A percentile compares a stretch with the other conserved stretches of the same genome.
Evolutionary conservation across 1,140 invertebrate species (phyloP).

Genomic region (Scaptomyza hsui): DNA sequence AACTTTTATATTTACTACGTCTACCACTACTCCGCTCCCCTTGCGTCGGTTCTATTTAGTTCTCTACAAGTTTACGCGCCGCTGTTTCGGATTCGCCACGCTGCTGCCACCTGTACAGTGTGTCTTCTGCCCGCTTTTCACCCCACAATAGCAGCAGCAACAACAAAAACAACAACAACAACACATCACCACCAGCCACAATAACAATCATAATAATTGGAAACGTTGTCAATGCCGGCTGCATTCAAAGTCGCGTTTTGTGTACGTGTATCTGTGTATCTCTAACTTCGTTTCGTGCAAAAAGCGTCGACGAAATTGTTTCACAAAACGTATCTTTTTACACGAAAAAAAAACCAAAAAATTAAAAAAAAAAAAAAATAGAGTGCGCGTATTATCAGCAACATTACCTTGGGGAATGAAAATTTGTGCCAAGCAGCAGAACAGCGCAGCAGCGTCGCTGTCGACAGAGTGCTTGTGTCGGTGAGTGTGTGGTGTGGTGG

Average conservation of each 20-base stretch:
- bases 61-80: slow-evolving; percentile 58
- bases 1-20: slow-evolving; percentile 76
- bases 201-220: slow-evolving; percentile 34
- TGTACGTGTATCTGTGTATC: slow-evolving; percentile 34
- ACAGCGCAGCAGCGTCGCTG: slow-evolving; percentile 7
- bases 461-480: slow-evolving; percentile 1
- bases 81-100: slow-evolving; percentile 44
- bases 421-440: slow-evolving; percentile 53
- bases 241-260: slow-evolving; percentile 34
- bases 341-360: slow-evolving; percentile 16
- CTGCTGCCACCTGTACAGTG: slow-evolving; percentile 68
- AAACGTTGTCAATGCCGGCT: slow-evolving; percentile 49
- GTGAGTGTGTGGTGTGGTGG: slow-evolving; percentile 37
- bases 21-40: slow-evolving; percentile 28
- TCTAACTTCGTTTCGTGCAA: slow-evolving; percentile 32
- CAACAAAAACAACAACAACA: slow-evolving; percentile 5
- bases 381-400: slow-evolving; percentile 56
- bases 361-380: slow-evolving; percentile 24
- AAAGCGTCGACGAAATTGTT: slow-evolving; percentile 25
- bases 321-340: slow-evolving; percentile 39
- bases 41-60: slow-evolving; percentile 53
- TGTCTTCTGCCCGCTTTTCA: slow-evolving; percentile 4
- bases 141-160: not conserved
- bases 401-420: slow-evolving; percentile 68
- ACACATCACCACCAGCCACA: slow-evolving; percentile 11